Conservation (phyloP, 2,113 vertebrate species). For the Phodopus roborovskii region DNA sequence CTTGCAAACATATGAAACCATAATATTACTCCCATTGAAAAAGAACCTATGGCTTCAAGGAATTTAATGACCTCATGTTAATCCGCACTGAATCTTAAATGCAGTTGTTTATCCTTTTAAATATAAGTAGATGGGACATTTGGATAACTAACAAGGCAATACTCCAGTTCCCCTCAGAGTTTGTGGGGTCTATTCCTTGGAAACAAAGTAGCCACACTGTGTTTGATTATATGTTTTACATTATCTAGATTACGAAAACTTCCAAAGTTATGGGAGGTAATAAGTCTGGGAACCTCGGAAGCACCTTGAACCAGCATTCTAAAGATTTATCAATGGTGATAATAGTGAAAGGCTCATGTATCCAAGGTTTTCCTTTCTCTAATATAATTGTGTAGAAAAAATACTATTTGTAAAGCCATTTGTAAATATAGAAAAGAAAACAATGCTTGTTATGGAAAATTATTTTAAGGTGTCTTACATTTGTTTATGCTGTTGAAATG, state of each 20-base stretch:
- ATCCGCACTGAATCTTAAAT: neutral
- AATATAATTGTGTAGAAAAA: neutral
- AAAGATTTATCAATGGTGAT: neutral
- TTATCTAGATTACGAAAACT: neutral
- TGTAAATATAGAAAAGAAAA: neutral
- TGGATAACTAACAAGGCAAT: neutral
- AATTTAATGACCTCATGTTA: neutral
- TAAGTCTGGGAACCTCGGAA: neutral
- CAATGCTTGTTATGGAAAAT: too few relatives aligned
- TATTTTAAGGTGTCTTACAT: too few relatives aligned
- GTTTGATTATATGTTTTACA: neutral
- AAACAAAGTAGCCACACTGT: neutral
- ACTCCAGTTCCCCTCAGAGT: neutral
- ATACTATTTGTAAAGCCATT: neutral
- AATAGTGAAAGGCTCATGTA: neutral
- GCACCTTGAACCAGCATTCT: neutral
- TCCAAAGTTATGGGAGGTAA: neutral
- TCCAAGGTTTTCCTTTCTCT: neutral
- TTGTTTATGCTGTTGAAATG: too few relatives aligned
- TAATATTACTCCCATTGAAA: neutral
- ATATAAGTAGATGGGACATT: neutral
- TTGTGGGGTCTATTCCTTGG: neutral
- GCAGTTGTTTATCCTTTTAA: neutral
- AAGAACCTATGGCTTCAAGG: neutral
- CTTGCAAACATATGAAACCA: constrained; percentile 7